Percentiles rank a stretch among this genome's conserved stretches.
These are phyloP conservation scores for Onthophagus sagittarius DNA, from an alignment of 2,888 invertebrate genomes.

Conservation along the genomic window DNA sequence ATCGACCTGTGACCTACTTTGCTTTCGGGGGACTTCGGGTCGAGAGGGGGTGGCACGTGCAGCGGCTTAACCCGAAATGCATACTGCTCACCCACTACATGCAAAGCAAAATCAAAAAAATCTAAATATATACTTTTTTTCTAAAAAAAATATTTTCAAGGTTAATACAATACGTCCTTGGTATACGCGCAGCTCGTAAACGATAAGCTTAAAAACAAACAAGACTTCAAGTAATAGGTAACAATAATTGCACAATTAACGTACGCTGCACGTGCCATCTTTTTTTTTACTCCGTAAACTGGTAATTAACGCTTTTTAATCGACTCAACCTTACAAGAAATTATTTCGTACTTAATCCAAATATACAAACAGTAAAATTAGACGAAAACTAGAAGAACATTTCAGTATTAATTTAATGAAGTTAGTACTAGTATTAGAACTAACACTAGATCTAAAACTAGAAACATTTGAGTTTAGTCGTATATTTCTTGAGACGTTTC, in stretches of 20 bases:
- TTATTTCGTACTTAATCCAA: background rate
- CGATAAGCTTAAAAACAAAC: background rate
- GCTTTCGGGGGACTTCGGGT: conserved; percentile 21
- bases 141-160: background rate
- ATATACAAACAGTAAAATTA: too few relatives aligned
- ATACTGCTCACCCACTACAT: background rate
- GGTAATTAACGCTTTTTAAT: background rate
- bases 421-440: too few relatives aligned
- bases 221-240: background rate
- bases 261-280: background rate
- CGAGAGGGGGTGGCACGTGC: conserved; percentile 23
- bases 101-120: background rate
- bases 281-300: background rate
- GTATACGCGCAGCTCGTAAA: background rate
- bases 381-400: too few relatives aligned
- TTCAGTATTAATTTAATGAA: too few relatives aligned
- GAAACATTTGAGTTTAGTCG: too few relatives aligned
- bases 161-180: background rate
- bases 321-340: background rate
- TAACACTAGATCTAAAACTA: too few relatives aligned
- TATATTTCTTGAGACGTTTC: too few relatives aligned
- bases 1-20: conserved; percentile 33
- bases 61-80: conserved; percentile 10
- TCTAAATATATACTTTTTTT: too few relatives aligned
- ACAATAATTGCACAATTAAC: background rate